A percentile compares a stretch with the other conserved stretches of the same genome.
These are phyloP conservation scores for Drosophila repletoides DNA, from an alignment of 1,140 invertebrate genomes.

Conservation along the genomic window DNA sequence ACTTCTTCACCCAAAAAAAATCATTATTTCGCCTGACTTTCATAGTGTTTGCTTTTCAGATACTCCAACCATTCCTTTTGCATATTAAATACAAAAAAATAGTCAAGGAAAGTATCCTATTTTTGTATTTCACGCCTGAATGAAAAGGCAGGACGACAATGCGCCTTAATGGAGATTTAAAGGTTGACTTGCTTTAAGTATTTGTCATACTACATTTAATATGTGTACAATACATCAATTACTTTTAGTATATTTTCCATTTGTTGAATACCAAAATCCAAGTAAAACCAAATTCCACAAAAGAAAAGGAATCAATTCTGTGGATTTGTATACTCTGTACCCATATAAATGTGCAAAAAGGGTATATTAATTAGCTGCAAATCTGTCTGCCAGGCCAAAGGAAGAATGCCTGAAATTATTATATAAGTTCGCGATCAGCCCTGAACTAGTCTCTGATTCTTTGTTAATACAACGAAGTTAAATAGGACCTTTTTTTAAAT, in stretches of 20 bases:
- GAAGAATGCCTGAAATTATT: too few relatives aligned
- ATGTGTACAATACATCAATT: conserved; percentile 53
- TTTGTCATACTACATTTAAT: not conserved
- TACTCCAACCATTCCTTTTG: conserved; percentile 24
- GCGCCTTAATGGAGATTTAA: conserved; percentile 32
- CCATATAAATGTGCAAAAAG: too few relatives aligned
- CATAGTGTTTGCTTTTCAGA: conserved; percentile 7
- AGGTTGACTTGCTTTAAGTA: conserved; percentile 8
- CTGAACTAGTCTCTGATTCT: too few relatives aligned
- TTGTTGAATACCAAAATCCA: conserved; percentile 18
- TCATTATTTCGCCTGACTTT: conserved; percentile 1
- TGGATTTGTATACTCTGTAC: conserved; percentile 6
- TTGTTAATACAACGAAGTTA: too few relatives aligned
- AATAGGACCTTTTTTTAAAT: too few relatives aligned
- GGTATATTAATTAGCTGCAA: too few relatives aligned
- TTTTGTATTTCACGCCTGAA: conserved; percentile 5
- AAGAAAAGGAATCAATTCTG: conserved; percentile 16
- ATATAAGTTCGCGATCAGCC: too few relatives aligned
- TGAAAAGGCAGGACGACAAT: not conserved
- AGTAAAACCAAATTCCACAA: conserved; percentile 8
- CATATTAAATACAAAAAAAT: conserved; percentile 24
- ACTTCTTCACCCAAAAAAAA: not conserved
- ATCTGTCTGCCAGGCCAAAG: too few relatives aligned
- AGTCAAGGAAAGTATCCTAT: not conserved
- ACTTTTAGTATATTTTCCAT: conserved; percentile 36